Evolutionary conservation across 1,140 invertebrate species (phyloP).

Genomic region (Eumeta japonica): DNA sequence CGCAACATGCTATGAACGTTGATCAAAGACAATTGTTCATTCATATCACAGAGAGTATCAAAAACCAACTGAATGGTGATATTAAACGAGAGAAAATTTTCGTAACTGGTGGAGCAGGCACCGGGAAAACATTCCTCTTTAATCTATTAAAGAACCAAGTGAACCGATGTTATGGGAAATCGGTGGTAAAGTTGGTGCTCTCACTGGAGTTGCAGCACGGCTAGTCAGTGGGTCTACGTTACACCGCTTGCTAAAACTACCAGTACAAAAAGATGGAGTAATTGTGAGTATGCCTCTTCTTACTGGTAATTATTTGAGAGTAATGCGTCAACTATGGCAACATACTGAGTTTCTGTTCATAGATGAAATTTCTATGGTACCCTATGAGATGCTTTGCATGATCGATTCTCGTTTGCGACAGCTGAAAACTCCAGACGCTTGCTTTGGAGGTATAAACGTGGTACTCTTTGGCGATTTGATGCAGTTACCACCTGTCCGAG

Average conservation of each 20-base stretch:
- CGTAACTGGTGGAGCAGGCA: conserved; percentile 22
- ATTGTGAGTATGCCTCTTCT: conserved; percentile 24
- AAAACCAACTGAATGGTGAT: conserved; percentile 8
- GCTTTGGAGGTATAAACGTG: conserved; percentile 23
- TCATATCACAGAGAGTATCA: conserved; percentile 9
- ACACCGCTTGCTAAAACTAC: conserved; percentile 26
- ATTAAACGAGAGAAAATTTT: conserved; percentile 13
- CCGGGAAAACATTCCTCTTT: conserved; percentile 33
- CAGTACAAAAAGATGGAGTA: conserved; percentile 31
- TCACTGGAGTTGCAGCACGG: conserved; percentile 29
- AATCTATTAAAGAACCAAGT: conserved; percentile 27
- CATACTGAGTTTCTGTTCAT: conserved; percentile 37
- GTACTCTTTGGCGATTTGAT: no score
- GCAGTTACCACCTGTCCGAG: conserved; percentile 32
- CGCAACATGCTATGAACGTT: no score
- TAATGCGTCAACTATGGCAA: conserved; percentile 31
- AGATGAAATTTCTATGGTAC: no score
- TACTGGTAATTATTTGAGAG: conserved; percentile 30
- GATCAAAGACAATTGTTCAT: no score
- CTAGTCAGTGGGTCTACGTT: conserved; percentile 23
- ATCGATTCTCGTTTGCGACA: conserved; percentile 27
- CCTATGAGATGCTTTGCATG: no score
- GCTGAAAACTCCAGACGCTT: conserved; percentile 6
- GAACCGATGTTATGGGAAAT: conserved; percentile 26
- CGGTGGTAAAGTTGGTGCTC: conserved; percentile 25